Evolutionary conservation across 2,797 vertebrate genomes (phyloP).

Genomic region (Lacerta viridis): DNA sequence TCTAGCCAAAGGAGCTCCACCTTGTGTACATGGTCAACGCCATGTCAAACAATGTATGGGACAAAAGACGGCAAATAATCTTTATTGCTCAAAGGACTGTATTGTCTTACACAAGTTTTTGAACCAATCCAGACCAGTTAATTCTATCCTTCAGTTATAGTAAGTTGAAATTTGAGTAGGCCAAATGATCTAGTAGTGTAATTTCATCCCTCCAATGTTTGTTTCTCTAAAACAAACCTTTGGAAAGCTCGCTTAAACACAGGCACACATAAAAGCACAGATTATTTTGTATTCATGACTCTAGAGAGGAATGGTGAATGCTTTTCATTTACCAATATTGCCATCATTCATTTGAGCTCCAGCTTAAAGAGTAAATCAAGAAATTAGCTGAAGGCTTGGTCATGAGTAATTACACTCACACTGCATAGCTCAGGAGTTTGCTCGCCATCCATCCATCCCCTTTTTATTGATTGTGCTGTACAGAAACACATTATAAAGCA

Average conservation of each 20-base stretch:
- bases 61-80: conserved; percentile 3
- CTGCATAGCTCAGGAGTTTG: conserved; percentile 51
- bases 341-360: conserved; percentile 63
- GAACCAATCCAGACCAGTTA: background rate
- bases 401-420: conserved; percentile 71
- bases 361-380: conserved; percentile 66
- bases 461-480: conserved; percentile 55
- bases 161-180: conserved; percentile 44
- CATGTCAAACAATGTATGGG: background rate
- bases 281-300: conserved; percentile 35
- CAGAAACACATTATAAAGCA: conserved; percentile 43
- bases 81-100: background rate
- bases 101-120: background rate
- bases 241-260: background rate
- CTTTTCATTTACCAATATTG: conserved; percentile 52
- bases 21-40: background rate
- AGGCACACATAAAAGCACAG: background rate
- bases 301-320: conserved; percentile 30
- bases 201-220: conserved; percentile 38
- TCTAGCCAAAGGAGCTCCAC: background rate
- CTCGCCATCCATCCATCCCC: conserved; percentile 55
- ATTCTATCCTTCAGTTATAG: conserved; percentile 19
- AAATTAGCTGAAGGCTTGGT: conserved; percentile 69
- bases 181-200: background rate
- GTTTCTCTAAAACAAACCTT: conserved; percentile 16